A percentile compares a stretch with the other conserved stretches of the same genome.
Conservation (phyloP, 2,113 vertebrate genomes). For the Lanius ludovicianus region DNA sequence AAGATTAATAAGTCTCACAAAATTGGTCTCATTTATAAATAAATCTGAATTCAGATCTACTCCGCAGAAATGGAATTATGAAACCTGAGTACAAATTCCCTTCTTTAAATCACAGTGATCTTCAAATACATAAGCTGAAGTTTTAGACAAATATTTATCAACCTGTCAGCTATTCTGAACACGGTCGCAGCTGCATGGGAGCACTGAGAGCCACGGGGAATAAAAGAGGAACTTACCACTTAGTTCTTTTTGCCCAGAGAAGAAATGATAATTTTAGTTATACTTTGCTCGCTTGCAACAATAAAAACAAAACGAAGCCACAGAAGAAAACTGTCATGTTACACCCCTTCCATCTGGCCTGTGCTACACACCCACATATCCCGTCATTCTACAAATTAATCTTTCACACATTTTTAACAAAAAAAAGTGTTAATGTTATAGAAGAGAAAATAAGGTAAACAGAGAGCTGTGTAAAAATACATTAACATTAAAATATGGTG, state of each 20-base stretch:
- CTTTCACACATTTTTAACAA: constrained; percentile 84
- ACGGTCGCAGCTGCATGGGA: not conserved
- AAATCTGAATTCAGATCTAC: not conserved
- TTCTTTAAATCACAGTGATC: not conserved
- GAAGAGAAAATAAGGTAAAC: constrained; percentile 83
- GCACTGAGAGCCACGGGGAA: not conserved
- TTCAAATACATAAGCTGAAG: not conserved
- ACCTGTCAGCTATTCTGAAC: not conserved
- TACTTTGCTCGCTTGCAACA: constrained; percentile 76
- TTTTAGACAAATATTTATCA: constrained; percentile 21
- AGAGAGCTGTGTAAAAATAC: constrained; percentile 81
- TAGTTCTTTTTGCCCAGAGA: constrained; percentile 49
- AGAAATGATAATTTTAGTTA: constrained; percentile 69
- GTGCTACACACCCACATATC: constrained; percentile 78
- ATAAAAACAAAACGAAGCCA: constrained; percentile 80
- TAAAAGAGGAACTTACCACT: constrained; percentile 50
- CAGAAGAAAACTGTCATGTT: constrained; percentile 81
- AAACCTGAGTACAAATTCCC: not conserved
- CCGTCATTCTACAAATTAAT: constrained; percentile 85
- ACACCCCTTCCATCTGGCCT: constrained; percentile 84
- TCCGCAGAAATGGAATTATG: not conserved
- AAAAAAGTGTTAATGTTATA: constrained; percentile 85
- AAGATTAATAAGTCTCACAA: not conserved
- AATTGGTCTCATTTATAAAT: not conserved
- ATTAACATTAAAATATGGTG: constrained; percentile 84